A percentile compares a stretch with the other conserved stretches of the same genome.
phyloP scores from a whole-genome alignment of 37 sponge, comb jelly and placozoan genomes.

The Spongia lamella region DNA sequence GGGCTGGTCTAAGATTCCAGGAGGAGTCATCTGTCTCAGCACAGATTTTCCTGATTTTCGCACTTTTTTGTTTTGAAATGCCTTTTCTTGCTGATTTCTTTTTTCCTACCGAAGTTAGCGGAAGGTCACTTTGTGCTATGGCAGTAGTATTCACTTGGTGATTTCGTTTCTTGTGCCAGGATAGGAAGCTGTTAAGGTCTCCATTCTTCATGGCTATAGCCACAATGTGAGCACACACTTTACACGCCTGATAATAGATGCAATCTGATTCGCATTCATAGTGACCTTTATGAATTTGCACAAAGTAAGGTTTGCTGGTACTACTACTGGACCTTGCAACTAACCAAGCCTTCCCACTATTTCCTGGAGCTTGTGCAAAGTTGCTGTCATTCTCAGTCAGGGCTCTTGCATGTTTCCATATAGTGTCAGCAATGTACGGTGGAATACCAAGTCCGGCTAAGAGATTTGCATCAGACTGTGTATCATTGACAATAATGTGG shows the following conservation, averaged over 20 bases:
- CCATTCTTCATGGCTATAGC: conserved; percentile 1
- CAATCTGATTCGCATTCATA: conserved; percentile 11
- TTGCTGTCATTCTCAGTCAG: not conserved
- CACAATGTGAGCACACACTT: conserved; percentile 1
- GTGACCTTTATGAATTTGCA: conserved; percentile 12
- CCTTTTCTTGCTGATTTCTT: conserved; percentile 1
- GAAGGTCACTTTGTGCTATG: conserved; percentile 3
- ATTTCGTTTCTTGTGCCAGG: not conserved
- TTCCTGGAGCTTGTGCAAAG: not conserved
- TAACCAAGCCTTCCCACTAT: not conserved
- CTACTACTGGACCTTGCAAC: not conserved
- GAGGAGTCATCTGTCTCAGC: conserved; percentile 8
- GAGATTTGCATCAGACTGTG: not conserved
- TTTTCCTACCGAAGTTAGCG: not conserved
- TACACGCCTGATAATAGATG: not conserved
- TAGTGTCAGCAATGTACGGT: not conserved
- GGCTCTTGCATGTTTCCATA: not conserved
- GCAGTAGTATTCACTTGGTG: not conserved
- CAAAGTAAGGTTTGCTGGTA: not conserved
- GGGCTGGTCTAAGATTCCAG: not conserved
- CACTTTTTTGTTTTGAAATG: conserved; percentile 6
- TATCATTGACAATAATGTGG: too few species aligned
- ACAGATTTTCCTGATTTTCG: not conserved
- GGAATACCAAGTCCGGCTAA: not conserved
- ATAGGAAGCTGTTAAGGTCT: not conserved